These are phyloP conservation scores for Cladopsammia gracilis DNA, from an alignment of 64 coral and sea anemone genomes.

Conservation along the genomic window DNA sequence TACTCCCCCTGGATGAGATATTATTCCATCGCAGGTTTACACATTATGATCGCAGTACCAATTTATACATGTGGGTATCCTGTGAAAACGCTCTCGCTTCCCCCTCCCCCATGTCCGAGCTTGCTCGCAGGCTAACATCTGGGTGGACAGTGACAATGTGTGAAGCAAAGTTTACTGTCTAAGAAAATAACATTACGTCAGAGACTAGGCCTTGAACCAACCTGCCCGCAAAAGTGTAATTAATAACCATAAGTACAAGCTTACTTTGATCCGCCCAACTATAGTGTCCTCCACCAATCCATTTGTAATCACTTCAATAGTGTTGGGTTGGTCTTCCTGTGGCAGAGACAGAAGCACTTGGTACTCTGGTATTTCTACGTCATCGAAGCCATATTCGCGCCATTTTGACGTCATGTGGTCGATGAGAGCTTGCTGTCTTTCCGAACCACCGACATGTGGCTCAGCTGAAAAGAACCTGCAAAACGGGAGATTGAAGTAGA, in stretches of 20 bases:
- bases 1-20: no score
- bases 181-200: no score
- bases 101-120: no score
- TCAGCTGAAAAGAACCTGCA: slow-evolving; percentile 63
- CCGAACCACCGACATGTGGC: slow-evolving; percentile 78
- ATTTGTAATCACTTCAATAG: slow-evolving; percentile 46
- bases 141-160: no score
- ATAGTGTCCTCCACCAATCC: slow-evolving; percentile 19
- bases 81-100: no score
- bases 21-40: no score
- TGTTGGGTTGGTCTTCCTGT: slow-evolving; percentile 62
- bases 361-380: slow-evolving; percentile 81
- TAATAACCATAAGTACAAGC: not conserved
- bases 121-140: no score
- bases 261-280: slow-evolving; percentile 51
- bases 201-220: no score
- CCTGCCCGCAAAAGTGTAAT: not conserved
- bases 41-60: no score
- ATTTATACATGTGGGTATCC: no score
- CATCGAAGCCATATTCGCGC: slow-evolving; percentile 70
- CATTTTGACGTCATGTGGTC: slow-evolving; percentile 59
- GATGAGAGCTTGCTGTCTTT: slow-evolving; percentile 47
- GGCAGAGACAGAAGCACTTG: slow-evolving; percentile 70
- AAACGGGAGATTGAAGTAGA: no score
- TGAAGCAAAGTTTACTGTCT: no score